Base-by-base conservation (phyloP, 2,797 vertebrate genomes). In the Glyptemys insculpta region DNA sequence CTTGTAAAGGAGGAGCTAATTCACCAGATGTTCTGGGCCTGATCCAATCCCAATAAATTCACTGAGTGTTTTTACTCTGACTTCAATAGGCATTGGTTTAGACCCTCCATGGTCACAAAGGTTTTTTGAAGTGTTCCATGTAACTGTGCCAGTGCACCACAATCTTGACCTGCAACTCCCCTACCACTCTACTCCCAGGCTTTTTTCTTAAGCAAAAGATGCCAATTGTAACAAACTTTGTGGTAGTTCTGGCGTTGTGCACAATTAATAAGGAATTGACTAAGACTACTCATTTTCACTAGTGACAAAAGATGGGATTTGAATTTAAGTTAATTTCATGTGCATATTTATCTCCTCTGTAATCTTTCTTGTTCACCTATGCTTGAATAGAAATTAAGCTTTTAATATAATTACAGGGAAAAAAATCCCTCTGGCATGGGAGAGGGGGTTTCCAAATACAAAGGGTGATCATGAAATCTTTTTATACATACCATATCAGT, bases 261-360 rank as follows among this genome's bases (percentile, higher is more conserved):
- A 54, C 0, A 83, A 31, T 85, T 5, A n/a, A 82, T 81, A 86
- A 78, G 5, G 82, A 88, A 25, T 21, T 1, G n/a, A 47, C 9
- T 37, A 37, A 68, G n/a, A 37, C n/a, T 37, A 37, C 19, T 68
- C 0, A 3, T 47, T 72, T 47, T 78, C 49, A 1, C 3, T 57
- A 47, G 72, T 65, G 4, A 4, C 41, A 41, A 23, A 37, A 23
- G 8, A 29, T 5, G 16, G n/a, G 6, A 11, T 1, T 18, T 41
- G 0, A 15, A 90, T 91, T 76, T 49, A 41, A 8, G 0, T 6
- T 91, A n/a, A 84, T 41, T 92, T 93, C 3, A 23, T 37, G 1
- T 79, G 29, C 0, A 1, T 6, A 5, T 59, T 14, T 59, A 29
- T 4, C 9, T 85, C 8, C 44, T 47, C 0, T 84, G 59, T 18